A percentile compares a stretch with the other conserved stretches of the same genome.
These are phyloP conservation scores for Stichopus chloronotus DNA, from an alignment of 35 echinoderm and acorn worm species.

Conservation along the genomic window DNA sequence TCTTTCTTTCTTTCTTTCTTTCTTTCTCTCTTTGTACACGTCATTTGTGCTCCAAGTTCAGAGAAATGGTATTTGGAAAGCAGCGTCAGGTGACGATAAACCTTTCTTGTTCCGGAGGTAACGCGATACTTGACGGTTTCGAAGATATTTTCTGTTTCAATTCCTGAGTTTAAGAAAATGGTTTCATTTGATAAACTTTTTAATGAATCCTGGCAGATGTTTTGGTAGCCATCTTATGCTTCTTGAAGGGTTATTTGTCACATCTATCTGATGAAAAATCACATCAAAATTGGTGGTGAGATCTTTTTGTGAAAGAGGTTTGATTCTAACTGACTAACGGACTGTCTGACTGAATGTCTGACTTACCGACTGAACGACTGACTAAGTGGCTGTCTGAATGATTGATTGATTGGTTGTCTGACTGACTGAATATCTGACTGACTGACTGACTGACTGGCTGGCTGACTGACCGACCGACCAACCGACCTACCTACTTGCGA, in stretches of 20 bases:
- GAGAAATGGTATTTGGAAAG: background rate
- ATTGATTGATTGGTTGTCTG: too few species aligned
- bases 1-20: too few species aligned
- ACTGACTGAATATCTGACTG: too few species aligned
- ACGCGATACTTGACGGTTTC: conserved; percentile 1
- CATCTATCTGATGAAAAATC: background rate
- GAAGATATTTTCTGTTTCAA: background rate
- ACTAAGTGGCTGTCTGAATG: too few species aligned
- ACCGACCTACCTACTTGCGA: too few species aligned
- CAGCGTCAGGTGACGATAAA: background rate
- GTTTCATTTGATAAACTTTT: background rate
- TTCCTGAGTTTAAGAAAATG: background rate
- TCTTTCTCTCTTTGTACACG: too few species aligned
- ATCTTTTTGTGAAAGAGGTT: background rate
- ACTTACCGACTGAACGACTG: too few species aligned
- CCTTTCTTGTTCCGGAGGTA: background rate
- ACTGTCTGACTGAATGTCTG: too few species aligned
- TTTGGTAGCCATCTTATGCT: background rate
- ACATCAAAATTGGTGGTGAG: background rate
- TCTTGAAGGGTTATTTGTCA: conserved; percentile 11
- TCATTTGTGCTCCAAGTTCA: too few species aligned
- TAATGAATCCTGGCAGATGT: background rate
- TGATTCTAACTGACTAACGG: background rate
- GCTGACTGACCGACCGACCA: too few species aligned
- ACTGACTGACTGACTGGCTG: too few species aligned